Evolutionary conservation across 2,888 invertebrate genomes (phyloP).

Genomic region (Tribolium freemani): DNA sequence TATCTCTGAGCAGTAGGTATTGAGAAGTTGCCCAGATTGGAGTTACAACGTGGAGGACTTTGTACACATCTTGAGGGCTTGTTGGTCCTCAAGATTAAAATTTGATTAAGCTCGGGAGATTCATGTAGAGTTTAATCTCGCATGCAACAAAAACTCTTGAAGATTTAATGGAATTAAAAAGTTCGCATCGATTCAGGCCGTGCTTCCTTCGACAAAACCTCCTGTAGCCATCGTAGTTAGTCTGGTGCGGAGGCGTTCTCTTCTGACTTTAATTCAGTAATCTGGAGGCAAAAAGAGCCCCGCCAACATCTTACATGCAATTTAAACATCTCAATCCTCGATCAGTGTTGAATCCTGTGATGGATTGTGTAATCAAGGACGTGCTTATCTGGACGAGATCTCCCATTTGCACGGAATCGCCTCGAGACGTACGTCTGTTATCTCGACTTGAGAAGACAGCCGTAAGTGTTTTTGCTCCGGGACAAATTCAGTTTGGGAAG

Average conservation of each 20-base stretch:
- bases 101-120: slow-evolving; percentile 31
- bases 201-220: slow-evolving; percentile 35
- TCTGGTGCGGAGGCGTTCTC: slow-evolving; percentile 47
- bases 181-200: slow-evolving; percentile 47
- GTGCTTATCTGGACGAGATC: slow-evolving; percentile 57
- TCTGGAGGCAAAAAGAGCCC: slow-evolving; percentile 56
- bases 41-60: not conserved
- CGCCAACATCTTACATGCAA: slow-evolving; percentile 60
- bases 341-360: slow-evolving; percentile 61
- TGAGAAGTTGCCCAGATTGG: too few species aligned
- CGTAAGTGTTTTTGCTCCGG: slow-evolving; percentile 58
- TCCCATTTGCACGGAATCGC: slow-evolving; percentile 54
- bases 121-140: slow-evolving; percentile 35
- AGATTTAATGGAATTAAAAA: slow-evolving; percentile 51
- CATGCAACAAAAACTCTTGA: slow-evolving; percentile 31
- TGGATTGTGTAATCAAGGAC: slow-evolving; percentile 61
- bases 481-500: slow-evolving; percentile 60
- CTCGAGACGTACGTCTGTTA: slow-evolving; percentile 58
- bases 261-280: slow-evolving; percentile 59
- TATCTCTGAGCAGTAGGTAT: too few species aligned
- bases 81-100: slow-evolving; percentile 39
- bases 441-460: slow-evolving; percentile 50
- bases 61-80: not conserved
- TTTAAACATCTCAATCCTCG: slow-evolving; percentile 61
- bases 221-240: slow-evolving; percentile 45